Evolutionary conservation across 1,140 invertebrate genomes (phyloP).

Genomic region (Cephus cinctus): DNA sequence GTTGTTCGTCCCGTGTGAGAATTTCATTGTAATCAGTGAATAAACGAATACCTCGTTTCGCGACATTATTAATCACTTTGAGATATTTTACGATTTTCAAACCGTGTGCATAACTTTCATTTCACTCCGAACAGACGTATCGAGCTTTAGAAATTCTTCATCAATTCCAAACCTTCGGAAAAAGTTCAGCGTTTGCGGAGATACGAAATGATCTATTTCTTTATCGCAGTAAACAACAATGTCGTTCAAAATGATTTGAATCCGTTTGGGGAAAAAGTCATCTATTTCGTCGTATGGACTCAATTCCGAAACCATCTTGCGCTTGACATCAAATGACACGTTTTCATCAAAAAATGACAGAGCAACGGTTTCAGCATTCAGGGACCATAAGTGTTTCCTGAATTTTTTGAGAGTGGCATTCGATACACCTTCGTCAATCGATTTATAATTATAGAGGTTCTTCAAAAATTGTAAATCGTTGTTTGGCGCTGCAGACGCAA

Average conservation of each 20-base stretch:
- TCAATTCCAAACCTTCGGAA: conserved; percentile 16
- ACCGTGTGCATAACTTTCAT: neutral
- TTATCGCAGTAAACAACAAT: conserved; percentile 1
- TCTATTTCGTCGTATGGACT: too few relatives aligned
- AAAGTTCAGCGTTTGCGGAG: conserved; percentile 3
- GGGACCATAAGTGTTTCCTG: conserved; percentile 35
- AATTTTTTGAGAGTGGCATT: conserved; percentile 29
- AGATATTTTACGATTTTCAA: neutral
- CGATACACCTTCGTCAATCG: conserved; percentile 22
- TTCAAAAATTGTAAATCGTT: conserved; percentile 35
- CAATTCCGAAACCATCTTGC: conserved; percentile 30
- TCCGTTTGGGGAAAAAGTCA: too few relatives aligned
- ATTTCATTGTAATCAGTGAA: neutral
- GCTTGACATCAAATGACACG: conserved; percentile 22
- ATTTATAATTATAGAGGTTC: conserved; percentile 20
- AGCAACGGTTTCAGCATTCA: conserved; percentile 25
- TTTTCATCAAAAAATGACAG: conserved; percentile 36
- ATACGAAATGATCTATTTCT: conserved; percentile 16
- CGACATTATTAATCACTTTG: too few relatives aligned
- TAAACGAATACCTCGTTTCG: neutral
- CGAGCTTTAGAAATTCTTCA: conserved; percentile 12
- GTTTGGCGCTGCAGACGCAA: conserved; percentile 21
- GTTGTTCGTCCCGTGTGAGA: conserved; percentile 4
- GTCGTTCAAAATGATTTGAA: too few relatives aligned
- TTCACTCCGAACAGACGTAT: conserved; percentile 3